phyloP scores from a whole-genome alignment of 35 echinoderm and acorn worm species.

The Apostichopus parvimensis region DNA sequence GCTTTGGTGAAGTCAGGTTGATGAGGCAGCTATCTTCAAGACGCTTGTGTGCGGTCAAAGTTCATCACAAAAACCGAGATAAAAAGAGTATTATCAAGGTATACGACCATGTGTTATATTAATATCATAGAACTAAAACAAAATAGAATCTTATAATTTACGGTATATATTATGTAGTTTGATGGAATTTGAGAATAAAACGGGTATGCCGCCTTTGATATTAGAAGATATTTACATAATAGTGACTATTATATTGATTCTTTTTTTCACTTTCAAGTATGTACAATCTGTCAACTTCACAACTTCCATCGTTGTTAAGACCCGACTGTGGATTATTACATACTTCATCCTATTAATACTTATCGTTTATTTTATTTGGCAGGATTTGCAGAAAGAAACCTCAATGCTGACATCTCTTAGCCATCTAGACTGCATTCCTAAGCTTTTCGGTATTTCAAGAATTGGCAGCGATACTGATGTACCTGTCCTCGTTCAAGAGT shows the following conservation, averaged over 20 bases:
- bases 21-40: constrained; percentile 6
- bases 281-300: too few species aligned
- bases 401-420: background rate
- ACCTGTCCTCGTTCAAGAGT: background rate
- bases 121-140: background rate
- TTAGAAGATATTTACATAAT: too few species aligned
- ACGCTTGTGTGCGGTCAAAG: constrained; percentile 13
- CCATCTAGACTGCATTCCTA: constrained; percentile 17
- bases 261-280: background rate
- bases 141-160: background rate
- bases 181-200: background rate
- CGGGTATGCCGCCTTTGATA: too few species aligned
- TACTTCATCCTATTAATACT: background rate
- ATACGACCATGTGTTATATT: background rate
- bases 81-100: background rate
- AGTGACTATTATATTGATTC: too few species aligned
- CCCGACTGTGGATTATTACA: too few species aligned
- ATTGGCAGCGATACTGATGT: background rate
- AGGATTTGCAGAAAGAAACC: background rate
- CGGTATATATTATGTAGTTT: background rate
- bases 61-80: constrained; percentile 1
- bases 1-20: background rate
- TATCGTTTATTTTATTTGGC: background rate
- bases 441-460: constrained; percentile 19
- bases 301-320: too few species aligned